Base-by-base conservation (phyloP, 2,888 invertebrate genomes). In the Hoplodrina blanda region DNA sequence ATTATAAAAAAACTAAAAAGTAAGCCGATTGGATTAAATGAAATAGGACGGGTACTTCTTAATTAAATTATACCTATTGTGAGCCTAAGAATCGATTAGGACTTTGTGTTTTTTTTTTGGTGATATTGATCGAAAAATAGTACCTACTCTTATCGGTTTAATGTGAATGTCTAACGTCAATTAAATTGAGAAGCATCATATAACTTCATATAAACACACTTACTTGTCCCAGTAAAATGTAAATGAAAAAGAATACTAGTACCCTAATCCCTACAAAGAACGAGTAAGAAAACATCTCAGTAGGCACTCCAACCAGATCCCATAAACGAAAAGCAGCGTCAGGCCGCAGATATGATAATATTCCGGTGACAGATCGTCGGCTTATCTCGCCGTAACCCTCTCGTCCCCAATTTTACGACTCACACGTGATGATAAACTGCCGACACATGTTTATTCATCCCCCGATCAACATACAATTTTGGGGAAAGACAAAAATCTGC, bases 371-470 rank as follows among this genome's bases (percentile, higher is more conserved):
- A 81, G 81, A 82, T 83, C 78, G 81, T 61, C 63, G 65, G 69
- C 83, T 82, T 82, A 82, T 83, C 83, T 78, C 65, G 37, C 52
- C 60, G 73, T 76, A 71, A 81, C 82, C 82, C 78, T 83, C 73
- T 68, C 69, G 65, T 60, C 69, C 62, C 81, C 71, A 78, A 73
- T 82, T 82, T 82, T 82, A 82, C 73, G 82, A 83, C 78, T 76
- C 70, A 65, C 71, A 69, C 81, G 81, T 65, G 83, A 73, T 76
- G 81, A 81, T 81, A 82, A 76, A 83, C 75, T 78, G 83, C 82
- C 75, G 69, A 81, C 82, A 81, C 78, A 78, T 82, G 81, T 82
- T 82, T 82, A 82, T 82, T 83, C 83, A 73, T 62, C 73, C 81
- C 49, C 57, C 73, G 71, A 83, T 82, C 81, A 83, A 82, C 78